Evolutionary conservation across 2,888 invertebrate species (phyloP).

Genomic region (Watsonalla binaria): DNA sequence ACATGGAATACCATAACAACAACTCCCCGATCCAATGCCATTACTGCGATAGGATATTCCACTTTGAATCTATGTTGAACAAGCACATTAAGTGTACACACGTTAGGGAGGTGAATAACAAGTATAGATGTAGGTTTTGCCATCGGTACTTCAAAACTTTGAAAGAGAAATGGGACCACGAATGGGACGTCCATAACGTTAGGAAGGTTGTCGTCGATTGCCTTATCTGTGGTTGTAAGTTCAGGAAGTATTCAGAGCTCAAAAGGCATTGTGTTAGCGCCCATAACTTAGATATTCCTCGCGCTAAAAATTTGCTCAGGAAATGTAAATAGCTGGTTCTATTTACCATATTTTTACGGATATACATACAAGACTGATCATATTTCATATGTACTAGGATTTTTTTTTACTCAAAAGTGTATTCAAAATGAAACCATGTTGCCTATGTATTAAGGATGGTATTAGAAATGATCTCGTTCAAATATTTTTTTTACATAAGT

Average conservation of each 20-base stretch:
- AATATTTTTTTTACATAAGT: too few species aligned
- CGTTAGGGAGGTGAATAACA: constrained; percentile 29
- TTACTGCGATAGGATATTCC: constrained; percentile 52
- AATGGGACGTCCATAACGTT: constrained; percentile 63
- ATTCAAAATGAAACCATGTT: too few species aligned
- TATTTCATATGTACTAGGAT: too few species aligned
- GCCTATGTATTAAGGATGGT: too few species aligned
- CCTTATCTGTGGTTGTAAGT: constrained; percentile 53
- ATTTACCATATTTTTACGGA: not conserved
- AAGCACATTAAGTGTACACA: constrained; percentile 62
- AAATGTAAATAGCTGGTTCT: constrained; percentile 17
- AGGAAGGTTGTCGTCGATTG: constrained; percentile 67
- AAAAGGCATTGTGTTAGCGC: constrained; percentile 49
- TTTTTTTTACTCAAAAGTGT: too few species aligned
- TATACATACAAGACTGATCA: too few species aligned
- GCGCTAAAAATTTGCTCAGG: constrained; percentile 44
- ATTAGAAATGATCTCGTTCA: too few species aligned
- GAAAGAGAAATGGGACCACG: constrained; percentile 72
- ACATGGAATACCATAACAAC: constrained; percentile 65
- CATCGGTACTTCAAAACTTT: constrained; percentile 43
- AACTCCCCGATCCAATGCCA: constrained; percentile 49
- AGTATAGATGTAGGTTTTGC: constrained; percentile 58
- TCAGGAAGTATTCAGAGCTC: constrained; percentile 62
- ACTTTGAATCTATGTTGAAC: constrained; percentile 66
- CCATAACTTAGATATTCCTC: constrained; percentile 48